phyloP scores from a whole-genome alignment of 1,140 invertebrate genomes.

The Diorhabda carinulata region DNA sequence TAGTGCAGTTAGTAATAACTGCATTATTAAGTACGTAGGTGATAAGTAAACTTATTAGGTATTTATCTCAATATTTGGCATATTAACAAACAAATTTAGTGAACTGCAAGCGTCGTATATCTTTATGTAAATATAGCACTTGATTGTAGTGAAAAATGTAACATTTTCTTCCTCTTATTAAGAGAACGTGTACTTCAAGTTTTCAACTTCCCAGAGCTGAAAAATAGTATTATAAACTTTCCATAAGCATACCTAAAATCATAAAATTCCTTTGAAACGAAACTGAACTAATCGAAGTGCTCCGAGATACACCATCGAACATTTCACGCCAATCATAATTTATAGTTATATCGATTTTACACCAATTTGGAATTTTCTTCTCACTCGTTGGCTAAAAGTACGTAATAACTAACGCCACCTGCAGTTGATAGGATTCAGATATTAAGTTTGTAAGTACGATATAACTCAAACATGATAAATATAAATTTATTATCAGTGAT shows the following conservation, averaged over 20 bases:
- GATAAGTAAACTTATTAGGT: no score
- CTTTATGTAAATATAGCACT: no score
- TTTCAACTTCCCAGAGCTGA: no score
- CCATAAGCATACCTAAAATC: background rate
- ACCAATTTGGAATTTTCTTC: background rate
- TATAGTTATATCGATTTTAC: background rate
- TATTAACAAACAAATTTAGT: no score
- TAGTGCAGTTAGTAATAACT: no score
- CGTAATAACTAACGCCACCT: background rate
- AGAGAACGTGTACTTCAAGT: no score
- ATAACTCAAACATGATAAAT: background rate
- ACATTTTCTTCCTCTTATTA: no score
- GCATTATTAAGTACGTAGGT: no score
- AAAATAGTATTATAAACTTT: no score
- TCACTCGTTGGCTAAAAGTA: background rate
- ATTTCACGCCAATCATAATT: background rate
- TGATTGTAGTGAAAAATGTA: no score
- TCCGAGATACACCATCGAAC: background rate
- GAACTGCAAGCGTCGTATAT: no score
- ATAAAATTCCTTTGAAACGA: background rate
- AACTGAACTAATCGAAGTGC: background rate
- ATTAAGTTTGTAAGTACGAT: background rate
- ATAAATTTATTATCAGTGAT: background rate
- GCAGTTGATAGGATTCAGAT: background rate
- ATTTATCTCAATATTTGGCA: no score